A percentile compares a stretch with the other conserved stretches of the same genome.
Conservation (phyloP, 2,888 invertebrate species). For the Monoplex corrugatus region DNA sequence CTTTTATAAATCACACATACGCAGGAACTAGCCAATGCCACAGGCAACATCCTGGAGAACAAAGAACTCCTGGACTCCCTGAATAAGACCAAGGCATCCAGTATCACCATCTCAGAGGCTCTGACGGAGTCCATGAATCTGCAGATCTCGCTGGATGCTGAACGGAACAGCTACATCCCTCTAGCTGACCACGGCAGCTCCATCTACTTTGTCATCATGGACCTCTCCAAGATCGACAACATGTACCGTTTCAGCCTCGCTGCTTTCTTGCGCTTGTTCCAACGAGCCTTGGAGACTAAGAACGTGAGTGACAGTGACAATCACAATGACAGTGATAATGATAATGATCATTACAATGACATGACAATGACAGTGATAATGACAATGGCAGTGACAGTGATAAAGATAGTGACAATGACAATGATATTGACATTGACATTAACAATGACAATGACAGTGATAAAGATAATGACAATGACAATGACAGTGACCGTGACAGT, state of each 20-base stretch:
- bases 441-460: too few relatives aligned
- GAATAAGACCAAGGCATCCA: slow-evolving; percentile 90
- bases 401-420: too few relatives aligned
- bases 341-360: too few relatives aligned
- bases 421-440: too few relatives aligned
- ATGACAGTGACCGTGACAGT: too few relatives aligned
- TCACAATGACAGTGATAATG: too few relatives aligned
- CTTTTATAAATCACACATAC: too few relatives aligned
- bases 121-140: slow-evolving; percentile 87
- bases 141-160: slow-evolving; percentile 83
- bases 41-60: slow-evolving; percentile 93
- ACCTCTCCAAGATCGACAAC: slow-evolving; percentile 86
- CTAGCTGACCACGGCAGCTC: slow-evolving; percentile 86
- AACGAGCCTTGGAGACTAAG: slow-evolving; percentile 82
- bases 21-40: slow-evolving; percentile 87
- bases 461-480: too few relatives aligned
- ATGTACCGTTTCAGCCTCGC: slow-evolving; percentile 86
- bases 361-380: too few relatives aligned
- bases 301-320: slow-evolving; percentile 71
- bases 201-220: slow-evolving; percentile 86
- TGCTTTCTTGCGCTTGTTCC: slow-evolving; percentile 84
- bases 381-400: too few relatives aligned
- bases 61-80: slow-evolving; percentile 88
- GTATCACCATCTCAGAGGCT: slow-evolving; percentile 87
- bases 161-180: slow-evolving; percentile 86